Percentiles rank a stretch among this genome's conserved stretches.
Conservation (phyloP, 2,797 vertebrate species). For the Corythornis leucogaster region DNA sequence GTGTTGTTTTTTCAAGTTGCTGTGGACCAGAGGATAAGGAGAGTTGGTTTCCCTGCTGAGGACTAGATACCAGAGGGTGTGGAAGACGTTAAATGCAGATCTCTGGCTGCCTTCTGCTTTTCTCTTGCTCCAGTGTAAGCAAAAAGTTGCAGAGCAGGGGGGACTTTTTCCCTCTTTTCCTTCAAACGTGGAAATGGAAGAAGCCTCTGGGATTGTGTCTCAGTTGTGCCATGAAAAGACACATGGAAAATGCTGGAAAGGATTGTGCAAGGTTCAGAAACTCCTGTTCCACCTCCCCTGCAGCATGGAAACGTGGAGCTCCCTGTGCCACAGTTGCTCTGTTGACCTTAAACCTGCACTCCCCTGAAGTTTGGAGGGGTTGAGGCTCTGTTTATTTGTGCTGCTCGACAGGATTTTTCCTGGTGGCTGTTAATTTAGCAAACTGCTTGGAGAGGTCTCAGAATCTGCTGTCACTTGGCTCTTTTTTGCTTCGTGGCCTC, state of each 20-base stretch:
- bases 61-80: rapidly evolving
- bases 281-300: rapidly evolving
- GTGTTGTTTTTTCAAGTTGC: background rate
- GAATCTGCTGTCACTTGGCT: background rate
- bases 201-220: rapidly evolving
- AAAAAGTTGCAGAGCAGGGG: background rate
- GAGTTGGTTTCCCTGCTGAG: rapidly evolving
- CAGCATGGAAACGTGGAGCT: rapidly evolving
- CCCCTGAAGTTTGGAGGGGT: background rate
- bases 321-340: background rate
- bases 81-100: rapidly evolving
- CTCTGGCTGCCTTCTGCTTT: rapidly evolving
- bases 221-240: rapidly evolving
- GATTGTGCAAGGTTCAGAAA: background rate
- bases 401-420: background rate
- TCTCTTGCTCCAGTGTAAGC: rapidly evolving
- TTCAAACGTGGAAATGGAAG: rapidly evolving
- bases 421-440: background rate
- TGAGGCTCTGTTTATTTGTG: background rate
- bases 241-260: background rate
- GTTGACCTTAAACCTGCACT: background rate
- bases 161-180: background rate
- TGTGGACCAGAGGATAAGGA: rapidly evolving
- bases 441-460: background rate
- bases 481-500: rapidly evolving